Conservation (phyloP, 37 sponge, comb jelly and placozoan species). For the Tethya wilhelma region DNA sequence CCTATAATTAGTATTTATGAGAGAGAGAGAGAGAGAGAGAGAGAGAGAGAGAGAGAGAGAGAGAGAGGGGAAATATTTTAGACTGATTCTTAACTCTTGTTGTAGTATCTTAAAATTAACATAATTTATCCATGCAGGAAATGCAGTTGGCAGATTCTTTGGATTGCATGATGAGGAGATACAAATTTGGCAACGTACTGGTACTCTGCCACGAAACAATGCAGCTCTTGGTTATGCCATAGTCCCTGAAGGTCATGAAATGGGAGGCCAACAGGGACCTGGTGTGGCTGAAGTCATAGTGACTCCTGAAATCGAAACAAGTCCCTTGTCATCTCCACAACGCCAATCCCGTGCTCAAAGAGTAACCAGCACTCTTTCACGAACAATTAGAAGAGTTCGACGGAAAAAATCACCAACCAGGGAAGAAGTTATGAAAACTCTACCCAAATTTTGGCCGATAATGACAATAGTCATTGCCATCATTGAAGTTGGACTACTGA, state of each 20-base stretch:
- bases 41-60: too few species aligned
- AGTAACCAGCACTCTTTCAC: not conserved
- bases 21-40: too few species aligned
- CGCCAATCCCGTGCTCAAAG: not conserved
- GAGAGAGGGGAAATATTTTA: too few species aligned
- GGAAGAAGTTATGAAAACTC: conserved; percentile 59
- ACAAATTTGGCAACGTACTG: conserved; percentile 22
- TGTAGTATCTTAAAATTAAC: too few species aligned
- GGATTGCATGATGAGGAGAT: conserved; percentile 28
- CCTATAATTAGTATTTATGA: too few species aligned
- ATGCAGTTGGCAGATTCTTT: conserved; percentile 32
- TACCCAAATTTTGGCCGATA: conserved; percentile 89
- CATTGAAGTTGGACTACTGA: conserved; percentile 54
- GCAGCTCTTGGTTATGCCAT: conserved; percentile 5
- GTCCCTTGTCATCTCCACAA: not conserved
- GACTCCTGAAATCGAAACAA: not conserved
- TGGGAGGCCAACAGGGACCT: too few species aligned
- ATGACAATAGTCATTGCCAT: conserved; percentile 75
- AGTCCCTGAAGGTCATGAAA: not conserved
- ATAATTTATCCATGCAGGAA: too few species aligned
- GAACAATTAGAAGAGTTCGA: conserved; percentile 8
- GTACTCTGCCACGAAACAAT: conserved; percentile 38
- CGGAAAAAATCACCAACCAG: conserved; percentile 20
- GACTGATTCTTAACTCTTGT: too few species aligned
- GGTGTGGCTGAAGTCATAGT: not conserved